Base-by-base conservation (phyloP, 2,888 invertebrate species). In the Tolmerus cingulatus region DNA sequence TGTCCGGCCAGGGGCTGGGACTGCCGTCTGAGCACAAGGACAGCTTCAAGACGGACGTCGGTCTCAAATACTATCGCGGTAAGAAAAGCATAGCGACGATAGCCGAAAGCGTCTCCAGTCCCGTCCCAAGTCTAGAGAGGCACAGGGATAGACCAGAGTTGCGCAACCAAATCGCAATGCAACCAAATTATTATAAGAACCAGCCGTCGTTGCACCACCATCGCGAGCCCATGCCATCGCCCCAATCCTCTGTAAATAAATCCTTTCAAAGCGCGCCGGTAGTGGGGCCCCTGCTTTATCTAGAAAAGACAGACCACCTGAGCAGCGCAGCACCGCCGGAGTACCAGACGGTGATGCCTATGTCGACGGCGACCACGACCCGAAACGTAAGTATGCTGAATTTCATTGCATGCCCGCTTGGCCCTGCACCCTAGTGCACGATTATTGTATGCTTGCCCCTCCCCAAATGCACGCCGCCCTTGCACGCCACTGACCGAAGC, bases 1-100 rank as follows among this genome's bases (percentile, higher is more conserved):
- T 81, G 30, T 66, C 81, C 40, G 87, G 81, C 37, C 76, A 88
- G 14, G 14, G 87, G 40, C 86, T 79, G 23, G 19, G 34, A 66
- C 76, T 46, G 34, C 76, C 87, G 74, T 77, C 86, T 74, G 81
- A 88, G 37, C 78, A 85, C 46, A n/a, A n/a, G 40, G 87, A 88
- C 55, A 86, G 43, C 74, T 87, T 87, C 86, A 87, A 87, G 86
- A 82, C 81, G 87, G 87, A 87, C 76, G 46, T 51, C 14, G 87
- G 91, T 91, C 88, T 92, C 91, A 90, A 92, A 91, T 90, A 92
- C 91, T 88, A 91, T 91, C 90, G 92, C 91, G 91, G 92, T 90
- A 89, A 91, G 91, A 91, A 85, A 43, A 74, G 30, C 27, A 74
- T 74, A 74, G 27, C 82, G 12, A 82, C 82, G 1, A 82, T 82